Base-by-base conservation (phyloP, 2,888 invertebrate genomes). In the Ichneumoninae sp. region DNA sequence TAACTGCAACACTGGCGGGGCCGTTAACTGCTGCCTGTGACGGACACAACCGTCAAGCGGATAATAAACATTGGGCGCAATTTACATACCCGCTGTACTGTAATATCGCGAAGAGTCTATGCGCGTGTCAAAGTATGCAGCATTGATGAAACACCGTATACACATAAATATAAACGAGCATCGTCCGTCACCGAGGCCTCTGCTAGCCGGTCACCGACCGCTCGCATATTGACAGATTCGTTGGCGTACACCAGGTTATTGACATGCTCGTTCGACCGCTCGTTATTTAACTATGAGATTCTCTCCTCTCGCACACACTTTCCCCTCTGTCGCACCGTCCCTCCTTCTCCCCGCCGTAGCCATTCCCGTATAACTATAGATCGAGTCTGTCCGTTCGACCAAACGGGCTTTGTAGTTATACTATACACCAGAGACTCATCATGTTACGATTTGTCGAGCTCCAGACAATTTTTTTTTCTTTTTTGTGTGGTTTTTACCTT, bases 191-290 rank as follows among this genome's bases (percentile, higher is more conserved):
- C 70, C 50, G 76, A 47, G 52, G 75, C 75, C 75, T 75, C 75
- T 26, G 30, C 75, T 69, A 10, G 66, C 66, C 40, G 76, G 76
- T 76, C 81, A 76, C 70, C 76, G 44, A 70, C 70, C 71, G 77
- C 77, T 77, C 82, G 47, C 66, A 72, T 82, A 82, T 82, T 77
- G 82, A 82, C 82, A 82, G 82, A 82, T 82, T 82, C 82, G 77
- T 77, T 77, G 16, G 77, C 66, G 82, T 77, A 77, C 82, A 82
- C 82, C 66, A 50, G 66, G 82, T 82, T 82, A 82, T 82, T 82
- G 82, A 77, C 82, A 82, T 77, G 68, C 76, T 77, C 82, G 82
- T 77, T 77, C 81, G 82, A 78, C 78, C 82, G 72, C 68, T 78
- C 77, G 78, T 75, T 68, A 82, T 82, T 82, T 82, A 82, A 82